These are phyloP conservation scores for Cyprinodon diabolis DNA, from an alignment of 2,797 vertebrate species.

Conservation along the genomic window DNA sequence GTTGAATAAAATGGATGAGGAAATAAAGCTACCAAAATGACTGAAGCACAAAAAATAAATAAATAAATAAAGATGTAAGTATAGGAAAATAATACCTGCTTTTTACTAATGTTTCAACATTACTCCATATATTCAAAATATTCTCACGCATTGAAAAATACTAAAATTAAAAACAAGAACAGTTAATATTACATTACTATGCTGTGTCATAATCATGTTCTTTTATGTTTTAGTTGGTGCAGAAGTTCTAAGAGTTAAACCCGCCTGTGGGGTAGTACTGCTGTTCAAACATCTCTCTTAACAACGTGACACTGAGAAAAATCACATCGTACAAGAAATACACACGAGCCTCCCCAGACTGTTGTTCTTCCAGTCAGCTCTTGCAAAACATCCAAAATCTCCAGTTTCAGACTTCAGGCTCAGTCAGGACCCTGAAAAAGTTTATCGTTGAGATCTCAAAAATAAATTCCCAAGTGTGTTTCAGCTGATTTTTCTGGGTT, in stretches of 20 bases:
- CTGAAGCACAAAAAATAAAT: neutral
- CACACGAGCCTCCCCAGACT: slow-evolving; percentile 44
- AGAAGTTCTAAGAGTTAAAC: neutral
- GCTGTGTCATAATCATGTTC: neutral
- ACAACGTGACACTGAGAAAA: slow-evolving; percentile 38
- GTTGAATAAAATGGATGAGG: neutral
- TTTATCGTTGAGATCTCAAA: slow-evolving; percentile 65
- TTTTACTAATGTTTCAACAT: neutral
- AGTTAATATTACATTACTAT: neutral
- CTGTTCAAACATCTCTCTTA: slow-evolving; percentile 34
- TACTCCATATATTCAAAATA: neutral
- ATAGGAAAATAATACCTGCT: neutral
- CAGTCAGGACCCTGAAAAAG: slow-evolving; percentile 58
- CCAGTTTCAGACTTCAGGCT: slow-evolving; percentile 61
- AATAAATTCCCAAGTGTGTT: slow-evolving; percentile 72
- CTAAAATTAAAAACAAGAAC: neutral
- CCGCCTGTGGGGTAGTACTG: slow-evolving; percentile 12
- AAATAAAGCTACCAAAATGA: neutral
- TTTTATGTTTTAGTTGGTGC: neutral
- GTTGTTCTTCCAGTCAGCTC: slow-evolving; percentile 67
- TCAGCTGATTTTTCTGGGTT: slow-evolving; percentile 71
- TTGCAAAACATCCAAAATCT: slow-evolving; percentile 64
- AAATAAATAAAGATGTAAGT: neutral
- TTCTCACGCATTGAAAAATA: neutral
- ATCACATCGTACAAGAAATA: slow-evolving; percentile 53